These are phyloP conservation scores for Lasaia peninsularis DNA, from an alignment of 1,140 invertebrate species.

Conservation along the genomic window DNA sequence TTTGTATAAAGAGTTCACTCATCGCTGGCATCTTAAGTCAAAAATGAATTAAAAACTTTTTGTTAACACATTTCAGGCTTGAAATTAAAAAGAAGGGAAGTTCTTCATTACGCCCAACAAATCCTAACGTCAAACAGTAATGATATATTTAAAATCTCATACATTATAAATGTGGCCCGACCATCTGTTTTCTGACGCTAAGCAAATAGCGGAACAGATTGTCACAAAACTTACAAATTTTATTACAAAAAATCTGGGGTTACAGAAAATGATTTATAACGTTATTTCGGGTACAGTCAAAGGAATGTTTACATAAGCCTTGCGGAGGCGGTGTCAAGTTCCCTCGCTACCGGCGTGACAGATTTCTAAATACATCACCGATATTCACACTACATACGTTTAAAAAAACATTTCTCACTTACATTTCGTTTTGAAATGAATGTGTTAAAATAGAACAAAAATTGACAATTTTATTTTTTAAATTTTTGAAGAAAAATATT, in stretches of 20 bases:
- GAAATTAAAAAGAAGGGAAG: not conserved
- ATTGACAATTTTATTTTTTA: too few species aligned
- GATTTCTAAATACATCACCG: constrained; percentile 14
- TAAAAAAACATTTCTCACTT: constrained; percentile 18
- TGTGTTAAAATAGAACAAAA: too few species aligned
- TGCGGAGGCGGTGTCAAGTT: constrained; percentile 26
- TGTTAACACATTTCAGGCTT: too few species aligned
- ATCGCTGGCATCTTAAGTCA: too few species aligned
- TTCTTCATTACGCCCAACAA: constrained; percentile 6
- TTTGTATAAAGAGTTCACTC: too few species aligned
- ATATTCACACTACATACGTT: constrained; percentile 26
- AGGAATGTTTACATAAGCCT: constrained; percentile 53
- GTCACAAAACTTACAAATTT: constrained; percentile 72
- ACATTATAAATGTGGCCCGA: constrained; percentile 53
- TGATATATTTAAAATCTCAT: constrained; percentile 54
- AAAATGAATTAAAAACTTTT: too few species aligned
- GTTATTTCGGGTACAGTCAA: constrained; percentile 60
- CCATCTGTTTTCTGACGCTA: constrained; percentile 69
- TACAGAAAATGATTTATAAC: constrained; percentile 68
- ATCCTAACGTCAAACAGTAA: constrained; percentile 33
- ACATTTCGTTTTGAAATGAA: constrained; percentile 11
- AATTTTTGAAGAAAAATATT: too few species aligned
- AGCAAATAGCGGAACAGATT: constrained; percentile 77
- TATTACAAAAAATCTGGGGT: constrained; percentile 51
- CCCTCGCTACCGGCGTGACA: not conserved